Evolutionary conservation across 2,888 invertebrate genomes (phyloP).

Genomic region (Xestia xanthographa): DNA sequence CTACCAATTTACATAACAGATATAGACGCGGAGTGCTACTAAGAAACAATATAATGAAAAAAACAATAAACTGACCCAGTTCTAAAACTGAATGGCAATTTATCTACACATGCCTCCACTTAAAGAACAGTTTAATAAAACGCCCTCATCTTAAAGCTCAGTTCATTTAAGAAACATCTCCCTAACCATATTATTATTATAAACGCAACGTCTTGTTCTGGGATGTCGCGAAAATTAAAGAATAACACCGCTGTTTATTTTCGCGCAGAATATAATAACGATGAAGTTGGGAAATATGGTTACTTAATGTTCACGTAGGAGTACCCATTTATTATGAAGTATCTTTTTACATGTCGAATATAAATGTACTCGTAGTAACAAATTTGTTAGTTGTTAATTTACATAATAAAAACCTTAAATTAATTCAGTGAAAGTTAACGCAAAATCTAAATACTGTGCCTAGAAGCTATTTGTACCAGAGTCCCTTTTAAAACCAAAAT

Average conservation of each 20-base stretch:
- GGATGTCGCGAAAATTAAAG: conserved; percentile 47
- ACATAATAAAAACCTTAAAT: not conserved
- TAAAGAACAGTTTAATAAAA: not conserved
- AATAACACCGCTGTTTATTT: conserved; percentile 52
- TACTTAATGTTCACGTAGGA: conserved; percentile 17
- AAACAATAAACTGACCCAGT: not conserved
- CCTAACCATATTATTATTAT: conserved; percentile 18
- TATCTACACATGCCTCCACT: not conserved
- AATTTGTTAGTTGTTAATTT: not conserved
- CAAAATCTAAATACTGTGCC: not conserved
- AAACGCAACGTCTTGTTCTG: conserved; percentile 30
- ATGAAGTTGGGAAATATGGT: conserved; percentile 30
- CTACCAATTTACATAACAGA: not conserved
- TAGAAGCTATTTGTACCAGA: not conserved
- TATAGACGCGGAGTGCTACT: not conserved
- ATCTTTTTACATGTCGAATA: not conserved
- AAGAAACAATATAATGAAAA: not conserved
- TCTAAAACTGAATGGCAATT: not conserved
- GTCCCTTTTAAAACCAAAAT: not conserved
- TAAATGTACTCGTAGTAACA: not conserved
- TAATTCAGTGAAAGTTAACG: not conserved
- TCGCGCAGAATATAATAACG: conserved; percentile 40
- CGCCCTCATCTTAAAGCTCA: not conserved
- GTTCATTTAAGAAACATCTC: conserved; percentile 9
- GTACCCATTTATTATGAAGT: not conserved